Evolutionary conservation across 2,797 vertebrate genomes (phyloP), one percentile per base, ranked within the genome.

Genomic region (Syngnathus rostellatus): DNA sequence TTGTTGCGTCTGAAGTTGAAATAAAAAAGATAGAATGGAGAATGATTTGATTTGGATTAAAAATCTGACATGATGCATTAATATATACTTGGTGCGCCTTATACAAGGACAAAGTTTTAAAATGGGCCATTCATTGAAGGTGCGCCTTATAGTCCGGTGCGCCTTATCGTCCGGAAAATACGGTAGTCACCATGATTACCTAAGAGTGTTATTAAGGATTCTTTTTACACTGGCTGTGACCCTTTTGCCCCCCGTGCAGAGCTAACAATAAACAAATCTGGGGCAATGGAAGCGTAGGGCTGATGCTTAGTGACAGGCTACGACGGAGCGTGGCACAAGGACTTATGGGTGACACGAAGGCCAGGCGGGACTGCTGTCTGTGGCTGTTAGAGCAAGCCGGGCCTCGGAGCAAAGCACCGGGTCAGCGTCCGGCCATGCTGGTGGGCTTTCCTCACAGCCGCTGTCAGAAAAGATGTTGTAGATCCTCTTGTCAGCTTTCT

Each of bases 231-330:
- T 53, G 23, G 55, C 17, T 17, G 14, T 51, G 70, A 70, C 71
- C 72, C 73, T 60, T 72, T 67, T 62, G 68, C 48, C 69, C 39
- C 31, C n/a, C 73, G 66, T 68, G 69, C 45, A 39, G 55, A 72
- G 74, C 53, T 43, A 74, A 81, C 72, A 48, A 70, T 68, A 78
- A 86, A 84, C 73, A 76, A 77, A 78, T 82, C 46, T 69, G 69
- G 63, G 72, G 77, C 78, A 60, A 67, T 51, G 51, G 53, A 71
- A 77, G 71, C 70, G 37, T 62, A 68, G 76, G 48, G 9, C 76
- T 89, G 87, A 90, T 90, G 75, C 69, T 76, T 78, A 68, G 70
- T 85, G 90, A 89, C 90, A 88, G 85, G 72, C 81, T 81, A 73
- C 72, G 83, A 83, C 80, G 77, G 61, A 77, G 84, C 79, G 82